These are phyloP conservation scores for Ophion slaviceki DNA, from an alignment of 2,888 invertebrate species.

Conservation along the genomic window DNA sequence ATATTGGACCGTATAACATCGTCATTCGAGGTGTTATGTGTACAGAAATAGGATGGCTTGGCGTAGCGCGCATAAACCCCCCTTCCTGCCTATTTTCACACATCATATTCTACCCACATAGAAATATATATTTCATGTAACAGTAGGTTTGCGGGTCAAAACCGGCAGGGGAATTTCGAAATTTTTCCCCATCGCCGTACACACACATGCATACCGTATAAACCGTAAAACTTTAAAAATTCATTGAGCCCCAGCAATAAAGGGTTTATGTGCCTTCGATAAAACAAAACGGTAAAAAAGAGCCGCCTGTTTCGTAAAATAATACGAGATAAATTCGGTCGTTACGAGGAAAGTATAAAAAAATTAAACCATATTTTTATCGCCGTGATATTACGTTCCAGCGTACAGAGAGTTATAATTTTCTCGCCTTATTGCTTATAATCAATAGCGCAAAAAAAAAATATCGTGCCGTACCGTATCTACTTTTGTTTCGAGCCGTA, in stretches of 20 bases:
- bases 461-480: not conserved
- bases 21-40: slow-evolving; percentile 43
- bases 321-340: slow-evolving; percentile 6
- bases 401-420: not conserved
- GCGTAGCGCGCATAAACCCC: not conserved
- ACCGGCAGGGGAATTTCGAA: slow-evolving; percentile 38
- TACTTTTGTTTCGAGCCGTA: slow-evolving; percentile 3
- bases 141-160: slow-evolving; percentile 19
- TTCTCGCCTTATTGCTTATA: not conserved
- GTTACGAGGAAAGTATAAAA: slow-evolving; percentile 17
- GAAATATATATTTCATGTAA: slow-evolving; percentile 17
- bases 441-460: not conserved
- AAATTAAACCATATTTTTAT: slow-evolving; percentile 18
- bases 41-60: not conserved
- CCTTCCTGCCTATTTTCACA: slow-evolving; percentile 15
- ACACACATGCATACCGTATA: not conserved
- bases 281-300: slow-evolving; percentile 14
- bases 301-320: not conserved
- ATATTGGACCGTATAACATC: slow-evolving; percentile 51
- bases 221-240: slow-evolving; percentile 49
- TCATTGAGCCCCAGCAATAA: slow-evolving; percentile 44
- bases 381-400: not conserved
- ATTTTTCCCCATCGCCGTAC: slow-evolving; percentile 26
- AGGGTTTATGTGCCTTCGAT: slow-evolving; percentile 11
- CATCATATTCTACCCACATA: slow-evolving; percentile 18